These are phyloP conservation scores for Macroglossus sobrinus DNA, from an alignment of 2,113 vertebrate genomes.

Conservation along the genomic window DNA sequence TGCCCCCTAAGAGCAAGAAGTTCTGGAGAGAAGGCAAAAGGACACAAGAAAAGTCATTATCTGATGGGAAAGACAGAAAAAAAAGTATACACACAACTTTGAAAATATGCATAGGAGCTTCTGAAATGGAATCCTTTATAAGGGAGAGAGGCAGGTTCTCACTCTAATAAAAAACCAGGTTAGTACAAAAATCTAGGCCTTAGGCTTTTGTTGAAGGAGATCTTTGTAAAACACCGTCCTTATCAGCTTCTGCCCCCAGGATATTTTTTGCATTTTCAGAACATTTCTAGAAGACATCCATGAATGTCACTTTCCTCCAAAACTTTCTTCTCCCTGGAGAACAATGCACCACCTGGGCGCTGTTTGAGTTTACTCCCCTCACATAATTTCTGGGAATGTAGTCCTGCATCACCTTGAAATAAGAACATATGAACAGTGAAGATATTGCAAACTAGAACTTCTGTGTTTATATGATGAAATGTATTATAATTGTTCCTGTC, in stretches of 20 bases:
- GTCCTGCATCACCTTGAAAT: not conserved
- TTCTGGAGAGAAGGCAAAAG: constrained; percentile 19
- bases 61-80: too few species aligned
- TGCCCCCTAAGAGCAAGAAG: constrained; percentile 33
- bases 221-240: not conserved
- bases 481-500: not conserved
- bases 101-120: too few species aligned
- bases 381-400: not conserved
- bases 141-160: not conserved
- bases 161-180: not conserved
- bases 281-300: not conserved
- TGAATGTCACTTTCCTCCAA: not conserved
- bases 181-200: not conserved
- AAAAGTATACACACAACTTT: too few species aligned
- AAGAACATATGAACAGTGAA: not conserved
- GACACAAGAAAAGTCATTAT: not conserved
- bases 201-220: not conserved
- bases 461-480: not conserved
- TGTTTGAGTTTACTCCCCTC: not conserved
- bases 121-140: not conserved
- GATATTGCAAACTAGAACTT: not conserved
- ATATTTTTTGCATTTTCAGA: not conserved
- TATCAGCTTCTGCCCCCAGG: not conserved
- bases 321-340: not conserved
- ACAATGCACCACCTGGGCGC: not conserved